Base-by-base conservation (phyloP, 2,113 vertebrate species). In the Butorides virescens region DNA sequence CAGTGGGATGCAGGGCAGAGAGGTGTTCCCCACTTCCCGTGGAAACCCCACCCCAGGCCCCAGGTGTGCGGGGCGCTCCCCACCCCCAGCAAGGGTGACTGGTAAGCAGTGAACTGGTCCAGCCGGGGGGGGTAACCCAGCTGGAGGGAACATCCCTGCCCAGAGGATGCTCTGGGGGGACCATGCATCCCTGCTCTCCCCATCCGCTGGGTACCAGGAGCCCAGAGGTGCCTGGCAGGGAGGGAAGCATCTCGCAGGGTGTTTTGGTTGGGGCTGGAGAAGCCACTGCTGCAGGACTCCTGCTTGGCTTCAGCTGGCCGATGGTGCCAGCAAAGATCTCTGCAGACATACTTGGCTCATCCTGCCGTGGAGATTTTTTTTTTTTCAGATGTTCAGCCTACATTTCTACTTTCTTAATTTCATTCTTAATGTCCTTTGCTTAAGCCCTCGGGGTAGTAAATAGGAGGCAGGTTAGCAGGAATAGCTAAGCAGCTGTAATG, bases 371-470 rank as follows among this genome's bases (percentile, higher is more conserved):
- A 90, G 72, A 70, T 71, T 88, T 94, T 77, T 92, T 94, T 77
- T 92, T 77, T 92, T 91, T 62, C 94, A 95, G 82, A 66, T 67
- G 19, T 80, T 80, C 90, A 92, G 75, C 91, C 87, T 68, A 22
- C 91, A 77, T 94, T 96, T 96, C 85, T 80, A 30, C 83, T 90
- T 93, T 76, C 91, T 96, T 87, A 80, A 95, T 92, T 94, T 88
- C 77, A 88, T 89, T 94, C 87, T 62, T 90, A 96, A 96, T 82
- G 81, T 89, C 93, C 95, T 93, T 88, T 66, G 71, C 95, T 84
- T 86, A 95, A 96, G 84, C 92, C 90, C 95, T 47, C 2, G 23
- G 89, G 96, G 90, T 77, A 86, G 72, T 89, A 95, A 95, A 96
- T 79, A 95, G 88, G 70, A 95, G 86, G 65, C 75, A 88, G 86